Evolutionary conservation across 1,140 invertebrate genomes (phyloP).

Genomic region (Diprion similis): DNA sequence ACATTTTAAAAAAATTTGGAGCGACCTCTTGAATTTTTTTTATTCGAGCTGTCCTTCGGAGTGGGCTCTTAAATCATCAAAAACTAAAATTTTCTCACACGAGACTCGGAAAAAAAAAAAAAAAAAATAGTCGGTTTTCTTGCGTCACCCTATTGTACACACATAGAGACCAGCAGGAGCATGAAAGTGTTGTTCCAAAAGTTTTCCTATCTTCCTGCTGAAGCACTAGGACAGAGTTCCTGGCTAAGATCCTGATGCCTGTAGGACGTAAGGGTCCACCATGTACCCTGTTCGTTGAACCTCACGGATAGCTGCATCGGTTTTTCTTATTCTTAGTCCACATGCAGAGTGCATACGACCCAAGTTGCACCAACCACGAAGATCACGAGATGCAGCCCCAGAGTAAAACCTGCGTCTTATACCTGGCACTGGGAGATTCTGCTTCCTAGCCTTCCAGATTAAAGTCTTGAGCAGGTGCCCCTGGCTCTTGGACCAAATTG

Average conservation of each 20-base stretch:
- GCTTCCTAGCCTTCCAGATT: background rate
- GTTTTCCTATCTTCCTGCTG: background rate
- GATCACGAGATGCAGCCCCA: background rate
- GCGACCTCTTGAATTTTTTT: too few relatives aligned
- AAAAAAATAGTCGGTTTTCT: too few relatives aligned
- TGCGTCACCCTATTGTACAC: background rate
- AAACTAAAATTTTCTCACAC: too few relatives aligned
- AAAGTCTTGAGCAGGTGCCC: background rate
- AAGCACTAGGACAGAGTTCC: background rate
- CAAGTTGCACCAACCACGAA: background rate
- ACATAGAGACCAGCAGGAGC: background rate
- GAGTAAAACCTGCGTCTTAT: background rate
- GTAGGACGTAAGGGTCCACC: too few relatives aligned
- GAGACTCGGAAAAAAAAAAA: too few relatives aligned
- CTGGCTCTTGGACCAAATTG: too few relatives aligned
- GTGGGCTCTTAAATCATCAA: too few relatives aligned
- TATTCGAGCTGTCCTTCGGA: too few relatives aligned
- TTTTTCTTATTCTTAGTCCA: background rate
- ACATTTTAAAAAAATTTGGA: too few relatives aligned
- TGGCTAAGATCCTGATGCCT: background rate
- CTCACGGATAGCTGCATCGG: background rate
- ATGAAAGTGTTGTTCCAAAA: background rate
- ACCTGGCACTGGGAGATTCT: background rate
- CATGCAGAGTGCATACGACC: background rate
- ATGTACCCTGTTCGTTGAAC: too few relatives aligned